A percentile compares a stretch with the other conserved stretches of the same genome.
Conservation (phyloP, 23 tunicate species). For the Oikopleura dioica region DNA sequence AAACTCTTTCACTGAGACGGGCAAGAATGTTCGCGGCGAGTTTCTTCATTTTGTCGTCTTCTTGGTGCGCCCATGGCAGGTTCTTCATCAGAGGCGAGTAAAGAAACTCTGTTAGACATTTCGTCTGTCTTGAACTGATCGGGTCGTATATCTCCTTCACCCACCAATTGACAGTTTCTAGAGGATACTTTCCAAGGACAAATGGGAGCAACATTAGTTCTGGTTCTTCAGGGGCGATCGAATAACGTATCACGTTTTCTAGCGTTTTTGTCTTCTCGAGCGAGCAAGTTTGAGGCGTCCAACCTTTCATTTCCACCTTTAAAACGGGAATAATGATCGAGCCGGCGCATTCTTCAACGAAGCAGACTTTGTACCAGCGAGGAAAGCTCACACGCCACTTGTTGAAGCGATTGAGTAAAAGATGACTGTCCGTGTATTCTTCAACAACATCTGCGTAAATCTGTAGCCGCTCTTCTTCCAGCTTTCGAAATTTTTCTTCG, state of each 20-base stretch:
- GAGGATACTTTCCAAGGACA: background rate
- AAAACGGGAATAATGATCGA: background rate
- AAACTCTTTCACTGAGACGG: background rate
- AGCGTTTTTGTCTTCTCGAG: background rate
- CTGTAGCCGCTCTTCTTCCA: background rate
- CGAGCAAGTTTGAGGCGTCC: background rate
- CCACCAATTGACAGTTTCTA: background rate
- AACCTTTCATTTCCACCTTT: background rate
- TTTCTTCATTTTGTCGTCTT: background rate
- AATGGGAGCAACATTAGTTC: background rate
- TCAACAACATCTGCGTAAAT: background rate
- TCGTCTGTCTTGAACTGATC: background rate
- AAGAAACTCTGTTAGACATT: background rate
- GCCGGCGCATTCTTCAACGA: background rate
- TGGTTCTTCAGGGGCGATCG: background rate
- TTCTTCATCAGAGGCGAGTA: background rate
- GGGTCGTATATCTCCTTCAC: background rate
- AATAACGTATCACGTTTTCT: background rate
- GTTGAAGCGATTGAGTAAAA: background rate
- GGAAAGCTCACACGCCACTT: background rate
- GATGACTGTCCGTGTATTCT: background rate
- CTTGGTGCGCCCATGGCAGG: background rate
- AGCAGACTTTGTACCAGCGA: background rate
- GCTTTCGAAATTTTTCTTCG: background rate
- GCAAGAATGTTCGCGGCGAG: background rate